A percentile compares a stretch with the other conserved stretches of the same genome.
Evolutionary conservation across 2,113 vertebrate genomes (phyloP).

Genomic region (Progne subis): DNA sequence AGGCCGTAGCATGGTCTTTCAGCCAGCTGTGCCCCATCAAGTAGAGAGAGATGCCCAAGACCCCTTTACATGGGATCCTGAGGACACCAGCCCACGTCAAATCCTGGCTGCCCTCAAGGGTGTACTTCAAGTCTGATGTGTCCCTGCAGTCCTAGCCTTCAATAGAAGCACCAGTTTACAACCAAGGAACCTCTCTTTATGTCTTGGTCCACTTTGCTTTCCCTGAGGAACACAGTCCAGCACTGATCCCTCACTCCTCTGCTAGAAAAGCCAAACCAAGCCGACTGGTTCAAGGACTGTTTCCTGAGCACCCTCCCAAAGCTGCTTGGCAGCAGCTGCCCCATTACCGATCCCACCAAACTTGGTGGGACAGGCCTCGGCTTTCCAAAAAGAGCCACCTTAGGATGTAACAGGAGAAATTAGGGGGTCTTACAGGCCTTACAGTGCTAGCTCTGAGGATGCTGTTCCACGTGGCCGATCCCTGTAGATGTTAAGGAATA

Average conservation of each 20-base stretch:
- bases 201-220: not conserved
- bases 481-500: slow-evolving; percentile 29
- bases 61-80: not conserved
- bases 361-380: not conserved
- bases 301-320: not conserved
- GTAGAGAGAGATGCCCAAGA: not conserved
- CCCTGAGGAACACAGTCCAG: not conserved
- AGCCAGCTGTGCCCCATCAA: not conserved
- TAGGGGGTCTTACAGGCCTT: not conserved
- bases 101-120: not conserved
- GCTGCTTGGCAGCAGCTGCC: not conserved
- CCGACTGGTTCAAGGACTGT: not conserved
- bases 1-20: not conserved
- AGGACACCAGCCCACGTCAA: not conserved
- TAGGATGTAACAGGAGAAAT: slow-evolving; percentile 41
- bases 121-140: too few relatives aligned
- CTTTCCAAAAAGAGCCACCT: slow-evolving; percentile 33
- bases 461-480: not conserved
- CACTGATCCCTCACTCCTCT: not conserved
- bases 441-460: not conserved
- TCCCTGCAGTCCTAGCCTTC: not conserved
- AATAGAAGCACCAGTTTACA: not conserved
- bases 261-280: not conserved
- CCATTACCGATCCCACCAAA: not conserved
- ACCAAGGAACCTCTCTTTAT: not conserved